Percentiles rank a stretch among this genome's conserved stretches.
These are phyloP conservation scores for Lasioglossum calceatum DNA, from an alignment of 2,888 invertebrate species.

Conservation along the genomic window DNA sequence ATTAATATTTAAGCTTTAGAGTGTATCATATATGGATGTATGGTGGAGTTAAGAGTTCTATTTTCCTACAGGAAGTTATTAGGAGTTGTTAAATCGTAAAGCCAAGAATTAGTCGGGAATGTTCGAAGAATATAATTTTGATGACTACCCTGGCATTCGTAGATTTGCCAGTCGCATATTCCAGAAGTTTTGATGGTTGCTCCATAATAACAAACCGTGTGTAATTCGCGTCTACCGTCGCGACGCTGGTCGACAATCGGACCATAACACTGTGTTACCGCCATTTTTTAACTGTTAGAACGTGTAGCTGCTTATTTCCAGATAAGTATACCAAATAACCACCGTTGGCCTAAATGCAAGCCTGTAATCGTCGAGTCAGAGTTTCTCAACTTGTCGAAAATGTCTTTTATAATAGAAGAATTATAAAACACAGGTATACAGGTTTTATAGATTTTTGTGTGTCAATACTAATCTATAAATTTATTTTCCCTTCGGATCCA, in stretches of 20 bases:
- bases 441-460: no score
- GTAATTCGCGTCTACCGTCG: background rate
- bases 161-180: background rate
- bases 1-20: no score
- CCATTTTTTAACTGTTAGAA: background rate
- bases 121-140: background rate
- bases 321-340: background rate
- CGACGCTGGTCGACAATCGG: background rate
- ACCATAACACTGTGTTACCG: background rate
- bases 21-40: no score
- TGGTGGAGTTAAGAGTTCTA: no score
- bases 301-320: background rate
- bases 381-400: background rate
- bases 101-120: background rate
- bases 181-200: background rate
- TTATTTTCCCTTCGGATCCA: no score
- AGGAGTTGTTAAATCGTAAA: background rate
- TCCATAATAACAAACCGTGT: background rate
- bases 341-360: background rate
- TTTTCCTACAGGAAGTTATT: background rate
- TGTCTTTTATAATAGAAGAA: background rate
- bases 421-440: background rate
- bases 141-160: background rate
- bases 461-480: no score
- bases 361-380: background rate